Base-by-base conservation (phyloP, 2,888 invertebrate genomes). In the Cheilosia impressa region DNA sequence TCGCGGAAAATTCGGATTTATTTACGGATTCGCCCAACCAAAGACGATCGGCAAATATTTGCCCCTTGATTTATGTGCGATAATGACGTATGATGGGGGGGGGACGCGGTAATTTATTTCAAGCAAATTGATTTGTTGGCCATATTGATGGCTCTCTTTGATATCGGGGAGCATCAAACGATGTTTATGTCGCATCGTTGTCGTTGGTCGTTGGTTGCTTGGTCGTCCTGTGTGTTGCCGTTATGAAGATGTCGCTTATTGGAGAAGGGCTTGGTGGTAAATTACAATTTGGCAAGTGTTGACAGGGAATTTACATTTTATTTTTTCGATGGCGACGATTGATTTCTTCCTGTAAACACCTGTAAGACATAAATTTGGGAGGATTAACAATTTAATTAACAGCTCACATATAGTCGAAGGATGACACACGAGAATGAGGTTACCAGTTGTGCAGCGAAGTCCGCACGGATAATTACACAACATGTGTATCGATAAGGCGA, bases 111-210 rank as follows among this genome's bases (percentile, higher is more conserved):
- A 68, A 83, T 83, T 73, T 73, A 83, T 83, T 78, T 83, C 57
- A 73, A 73, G 78, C 73, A 83, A 83, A 83, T 83, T 83, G 83
- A 83, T 73, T 83, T 83, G 83, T 83, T 78, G 57, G 62, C 22
- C 50, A 73, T 78, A 73, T 78, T 78, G 83, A 83, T 78, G 77
- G 73, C 62, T 73, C 52, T 41, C 83, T 83, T 78, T 83, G 83
- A 83, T 78, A 78, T 79, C 63, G 50, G 63, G 31, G 55, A 77
- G 82, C 66, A 77, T 82, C 47, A 77, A 82, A 77, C 52, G 82
- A 82, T 77, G 77, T 72, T 66, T 27, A 34, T 34, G 55, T 57
- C 57, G 38, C 38, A n/a, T 50, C 53, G 47, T 47, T 19, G 0
- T 45, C 43, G n/a, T 47, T 4, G 31, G 31, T 31, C 7, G 58